Percentiles rank a stretch among this genome's conserved stretches.
Evolutionary conservation across 1,140 invertebrate genomes (phyloP).

Genomic region (Ganaspis sp.): DNA sequence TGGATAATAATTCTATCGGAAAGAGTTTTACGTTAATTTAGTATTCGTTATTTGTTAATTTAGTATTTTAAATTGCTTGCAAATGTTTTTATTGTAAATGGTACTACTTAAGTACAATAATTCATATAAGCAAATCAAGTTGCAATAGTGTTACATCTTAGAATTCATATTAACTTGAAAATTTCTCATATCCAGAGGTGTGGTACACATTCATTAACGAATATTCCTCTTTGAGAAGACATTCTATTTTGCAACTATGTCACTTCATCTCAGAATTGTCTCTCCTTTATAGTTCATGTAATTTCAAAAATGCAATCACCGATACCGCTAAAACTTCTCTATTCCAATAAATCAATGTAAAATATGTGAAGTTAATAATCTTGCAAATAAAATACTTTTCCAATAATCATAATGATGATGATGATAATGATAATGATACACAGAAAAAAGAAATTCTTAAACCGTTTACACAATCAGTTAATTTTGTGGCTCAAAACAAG

Average conservation of each 20-base stretch:
- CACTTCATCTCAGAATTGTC: background rate
- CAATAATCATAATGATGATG: too few relatives aligned
- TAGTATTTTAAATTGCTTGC: too few relatives aligned
- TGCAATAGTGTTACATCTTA: background rate
- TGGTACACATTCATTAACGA: background rate
- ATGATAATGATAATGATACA: too few relatives aligned
- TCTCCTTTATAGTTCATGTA: background rate
- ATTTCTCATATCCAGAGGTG: background rate
- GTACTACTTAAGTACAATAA: background rate
- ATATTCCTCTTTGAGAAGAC: slow-evolving; percentile 7
- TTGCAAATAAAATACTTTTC: too few relatives aligned
- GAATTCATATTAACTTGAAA: slow-evolving; percentile 21
- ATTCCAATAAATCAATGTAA: background rate
- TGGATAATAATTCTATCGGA: too few relatives aligned
- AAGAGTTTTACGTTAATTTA: too few relatives aligned
- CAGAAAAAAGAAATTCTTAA: too few relatives aligned
- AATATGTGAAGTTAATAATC: too few relatives aligned
- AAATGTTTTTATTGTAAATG: background rate
- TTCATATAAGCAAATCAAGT: background rate
- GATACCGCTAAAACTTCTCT: background rate
- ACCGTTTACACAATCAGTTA: too few relatives aligned
- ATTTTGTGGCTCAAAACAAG: too few relatives aligned
- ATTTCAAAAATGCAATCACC: background rate
- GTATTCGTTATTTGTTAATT: too few relatives aligned
- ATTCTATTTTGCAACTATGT: slow-evolving; percentile 27